phyloP scores from a whole-genome alignment of 2,888 invertebrate species.

The Caenorhabditis zanzibari region DNA sequence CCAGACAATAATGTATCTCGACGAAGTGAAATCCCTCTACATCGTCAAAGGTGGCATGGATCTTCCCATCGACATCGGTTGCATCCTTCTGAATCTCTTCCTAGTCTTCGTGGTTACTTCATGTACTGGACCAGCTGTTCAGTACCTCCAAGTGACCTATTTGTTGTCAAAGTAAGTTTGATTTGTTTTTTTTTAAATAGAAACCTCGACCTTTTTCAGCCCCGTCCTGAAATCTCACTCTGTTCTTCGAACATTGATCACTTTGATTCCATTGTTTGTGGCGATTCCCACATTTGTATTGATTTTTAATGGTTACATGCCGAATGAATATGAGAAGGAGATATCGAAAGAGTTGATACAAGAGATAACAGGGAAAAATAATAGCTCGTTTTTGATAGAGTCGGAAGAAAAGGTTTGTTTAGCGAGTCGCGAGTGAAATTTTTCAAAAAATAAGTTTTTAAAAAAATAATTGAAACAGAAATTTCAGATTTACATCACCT shows the following conservation, averaged over 20 bases:
- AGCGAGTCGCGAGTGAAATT: too few relatives aligned
- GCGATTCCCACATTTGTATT: constrained; percentile 35
- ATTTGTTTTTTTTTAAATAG: neutral
- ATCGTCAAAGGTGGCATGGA: constrained; percentile 54
- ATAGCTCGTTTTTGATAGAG: constrained; percentile 38
- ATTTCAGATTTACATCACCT: constrained; percentile 10
- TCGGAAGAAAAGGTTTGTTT: constrained; percentile 44
- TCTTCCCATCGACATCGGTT: constrained; percentile 12
- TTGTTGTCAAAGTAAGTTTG: constrained; percentile 32
- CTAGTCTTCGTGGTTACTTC: constrained; percentile 43
- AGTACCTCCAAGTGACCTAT: constrained; percentile 44
- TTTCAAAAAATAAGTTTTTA: neutral
- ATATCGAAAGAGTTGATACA: constrained; percentile 32
- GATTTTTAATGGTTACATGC: constrained; percentile 34
- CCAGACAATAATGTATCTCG: constrained; percentile 46
- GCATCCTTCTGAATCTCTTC: constrained; percentile 30
- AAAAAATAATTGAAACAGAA: neutral
- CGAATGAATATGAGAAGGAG: constrained; percentile 23
- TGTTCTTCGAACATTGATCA: constrained; percentile 21
- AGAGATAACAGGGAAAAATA: constrained; percentile 23
- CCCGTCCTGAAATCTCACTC: constrained; percentile 37
- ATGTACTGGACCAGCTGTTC: constrained; percentile 41
- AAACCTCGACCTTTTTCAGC: constrained; percentile 4
- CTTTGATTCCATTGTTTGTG: constrained; percentile 35
- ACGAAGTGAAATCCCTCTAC: constrained; percentile 41